These are phyloP conservation scores for Siniperca knerii DNA, from an alignment of 2,113 vertebrate species.

Conservation along the genomic window DNA sequence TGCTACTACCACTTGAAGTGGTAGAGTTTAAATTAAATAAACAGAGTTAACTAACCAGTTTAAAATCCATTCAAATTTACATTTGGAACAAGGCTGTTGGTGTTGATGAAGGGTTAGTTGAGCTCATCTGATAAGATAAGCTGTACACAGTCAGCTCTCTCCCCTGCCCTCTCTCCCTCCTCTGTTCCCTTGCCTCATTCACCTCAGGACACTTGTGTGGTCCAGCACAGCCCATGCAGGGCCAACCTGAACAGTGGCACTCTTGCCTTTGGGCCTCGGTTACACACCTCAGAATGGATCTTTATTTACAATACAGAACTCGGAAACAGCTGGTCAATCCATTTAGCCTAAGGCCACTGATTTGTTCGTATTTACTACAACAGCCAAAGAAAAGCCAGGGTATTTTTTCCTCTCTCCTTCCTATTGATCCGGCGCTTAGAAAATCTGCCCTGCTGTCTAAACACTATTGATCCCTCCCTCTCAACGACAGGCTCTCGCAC, in stretches of 20 bases:
- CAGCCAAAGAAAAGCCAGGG: constrained; percentile 87
- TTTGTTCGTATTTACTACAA: constrained; percentile 90
- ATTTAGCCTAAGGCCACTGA: constrained; percentile 92
- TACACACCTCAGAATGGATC: constrained; percentile 85
- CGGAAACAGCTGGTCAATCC: constrained; percentile 90
- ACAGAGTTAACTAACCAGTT: background rate
- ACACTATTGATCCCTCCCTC: constrained; percentile 92
- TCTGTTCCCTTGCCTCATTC: constrained; percentile 18
- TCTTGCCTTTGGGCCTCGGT: constrained; percentile 76
- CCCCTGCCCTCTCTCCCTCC: background rate
- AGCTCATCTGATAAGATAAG: background rate
- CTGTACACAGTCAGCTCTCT: background rate
- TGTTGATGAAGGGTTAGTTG: background rate
- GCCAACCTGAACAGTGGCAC: constrained; percentile 64
- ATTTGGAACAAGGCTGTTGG: background rate
- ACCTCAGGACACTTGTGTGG: constrained; percentile 48
- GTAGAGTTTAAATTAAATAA: background rate
- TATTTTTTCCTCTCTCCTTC: constrained; percentile 86
- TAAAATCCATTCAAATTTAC: background rate
- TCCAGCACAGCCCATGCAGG: constrained; percentile 46
- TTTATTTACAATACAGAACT: constrained; percentile 88
- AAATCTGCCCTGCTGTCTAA: constrained; percentile 94
- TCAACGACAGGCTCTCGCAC: constrained; percentile 85
- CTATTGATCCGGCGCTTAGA: constrained; percentile 94
- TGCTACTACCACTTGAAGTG: background rate